A percentile compares a stretch with the other conserved stretches of the same genome.
These are phyloP conservation scores for Polypedilum vanderplanki DNA, from an alignment of 1,140 invertebrate species.

Conservation along the genomic window DNA sequence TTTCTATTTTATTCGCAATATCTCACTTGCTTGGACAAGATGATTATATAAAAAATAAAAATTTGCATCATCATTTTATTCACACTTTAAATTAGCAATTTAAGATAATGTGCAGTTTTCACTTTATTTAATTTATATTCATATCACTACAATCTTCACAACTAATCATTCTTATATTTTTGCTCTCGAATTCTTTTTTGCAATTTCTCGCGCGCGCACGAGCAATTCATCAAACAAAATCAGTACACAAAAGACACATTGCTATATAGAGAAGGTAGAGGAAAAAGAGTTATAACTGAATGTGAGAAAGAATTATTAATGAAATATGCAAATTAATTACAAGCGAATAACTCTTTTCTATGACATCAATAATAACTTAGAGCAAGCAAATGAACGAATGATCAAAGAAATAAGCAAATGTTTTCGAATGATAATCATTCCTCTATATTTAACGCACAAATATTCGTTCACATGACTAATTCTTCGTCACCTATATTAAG, in stretches of 20 bases:
- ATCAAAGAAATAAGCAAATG: neutral
- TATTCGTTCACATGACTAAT: neutral
- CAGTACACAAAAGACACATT: neutral
- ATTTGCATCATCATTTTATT: too few relatives aligned
- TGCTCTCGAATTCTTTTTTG: neutral
- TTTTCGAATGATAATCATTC: neutral
- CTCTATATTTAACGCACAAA: neutral
- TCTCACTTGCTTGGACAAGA: neutral
- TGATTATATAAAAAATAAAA: too few relatives aligned
- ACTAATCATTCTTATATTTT: neutral
- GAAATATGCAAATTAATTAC: too few relatives aligned
- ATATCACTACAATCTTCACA: neutral
- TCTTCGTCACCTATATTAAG: too few relatives aligned
- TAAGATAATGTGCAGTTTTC: neutral
- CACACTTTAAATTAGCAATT: neutral
- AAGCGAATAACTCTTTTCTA: too few relatives aligned
- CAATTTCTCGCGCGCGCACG: neutral
- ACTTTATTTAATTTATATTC: neutral
- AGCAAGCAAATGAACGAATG: neutral
- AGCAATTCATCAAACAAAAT: neutral
- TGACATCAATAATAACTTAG: too few relatives aligned
- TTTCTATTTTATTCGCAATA: too few relatives aligned
- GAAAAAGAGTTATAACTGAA: neutral
- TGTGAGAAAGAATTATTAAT: too few relatives aligned
- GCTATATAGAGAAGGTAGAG: neutral